Evolutionary conservation across 2,888 invertebrate genomes (phyloP).

Genomic region (Caenorhabditis afra): DNA sequence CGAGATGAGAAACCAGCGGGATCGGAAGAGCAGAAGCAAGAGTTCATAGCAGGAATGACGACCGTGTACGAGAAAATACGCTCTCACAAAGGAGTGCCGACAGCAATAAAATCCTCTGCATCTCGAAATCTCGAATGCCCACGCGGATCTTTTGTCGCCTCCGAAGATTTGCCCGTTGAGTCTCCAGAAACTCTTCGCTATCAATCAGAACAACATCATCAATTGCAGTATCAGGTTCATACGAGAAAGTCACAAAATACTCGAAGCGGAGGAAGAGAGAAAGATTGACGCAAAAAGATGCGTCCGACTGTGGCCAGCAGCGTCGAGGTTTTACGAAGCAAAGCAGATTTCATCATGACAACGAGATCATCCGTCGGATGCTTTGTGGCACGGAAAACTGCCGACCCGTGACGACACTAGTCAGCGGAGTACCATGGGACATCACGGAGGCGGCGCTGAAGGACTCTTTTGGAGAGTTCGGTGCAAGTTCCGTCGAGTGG

Average conservation of each 20-base stretch:
- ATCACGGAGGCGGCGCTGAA: constrained; percentile 69
- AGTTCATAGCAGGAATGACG: constrained; percentile 28
- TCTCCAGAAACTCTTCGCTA: not conserved
- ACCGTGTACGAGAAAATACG: constrained; percentile 21
- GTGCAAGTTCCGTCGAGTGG: constrained; percentile 94
- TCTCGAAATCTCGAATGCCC: constrained; percentile 5
- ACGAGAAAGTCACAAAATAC: too few species aligned
- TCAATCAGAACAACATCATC: too few species aligned
- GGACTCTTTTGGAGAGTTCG: constrained; percentile 84
- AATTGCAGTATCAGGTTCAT: not conserved
- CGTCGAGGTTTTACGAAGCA: too few species aligned
- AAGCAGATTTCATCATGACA: too few species aligned
- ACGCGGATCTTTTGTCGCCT: constrained; percentile 48
- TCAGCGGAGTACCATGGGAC: constrained; percentile 85
- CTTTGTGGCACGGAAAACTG: constrained; percentile 68
- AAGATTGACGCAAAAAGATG: too few species aligned
- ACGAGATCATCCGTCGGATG: not conserved
- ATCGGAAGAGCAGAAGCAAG: not conserved
- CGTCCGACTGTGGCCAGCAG: too few species aligned
- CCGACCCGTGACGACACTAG: constrained; percentile 79
- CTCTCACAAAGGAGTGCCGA: not conserved
- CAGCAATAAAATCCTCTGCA: constrained; percentile 1
- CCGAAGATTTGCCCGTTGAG: constrained; percentile 30
- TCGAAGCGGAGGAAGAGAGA: too few species aligned
- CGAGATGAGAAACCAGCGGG: not conserved